Evolutionary conservation across 2,797 vertebrate genomes (phyloP).

Genomic region (Anolis apletophallus): DNA sequence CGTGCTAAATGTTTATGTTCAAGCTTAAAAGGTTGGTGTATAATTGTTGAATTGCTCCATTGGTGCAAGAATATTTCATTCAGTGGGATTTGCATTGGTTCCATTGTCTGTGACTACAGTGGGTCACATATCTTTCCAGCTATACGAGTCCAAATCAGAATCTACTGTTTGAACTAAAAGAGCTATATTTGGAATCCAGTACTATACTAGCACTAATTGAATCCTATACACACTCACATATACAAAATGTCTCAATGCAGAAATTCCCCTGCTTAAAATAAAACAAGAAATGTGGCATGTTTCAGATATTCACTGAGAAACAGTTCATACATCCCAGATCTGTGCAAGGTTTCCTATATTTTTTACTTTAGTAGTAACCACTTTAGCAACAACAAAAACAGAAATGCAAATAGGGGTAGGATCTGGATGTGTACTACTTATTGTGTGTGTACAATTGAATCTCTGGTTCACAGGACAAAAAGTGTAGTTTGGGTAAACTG

Average conservation of each 20-base stretch:
- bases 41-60: conserved; percentile 11
- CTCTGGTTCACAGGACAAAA: conserved; percentile 1
- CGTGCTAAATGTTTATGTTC: not conserved
- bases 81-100: not conserved
- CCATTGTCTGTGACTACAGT: not conserved
- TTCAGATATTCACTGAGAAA: not conserved
- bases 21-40: not conserved
- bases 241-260: not conserved
- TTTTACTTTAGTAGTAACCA: conserved; percentile 7
- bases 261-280: not conserved
- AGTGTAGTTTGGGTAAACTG: conserved; percentile 18
- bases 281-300: not conserved
- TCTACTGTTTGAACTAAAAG: too few species aligned
- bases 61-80: conserved; percentile 10
- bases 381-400: not conserved
- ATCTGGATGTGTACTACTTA: not conserved
- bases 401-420: not conserved
- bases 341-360: not conserved
- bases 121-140: not conserved
- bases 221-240: too few species aligned
- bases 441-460: conserved; percentile 3
- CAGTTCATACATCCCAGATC: not conserved
- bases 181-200: not conserved
- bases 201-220: not conserved
- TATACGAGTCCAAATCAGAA: not conserved